phyloP scores from a whole-genome alignment of 2,888 invertebrate genomes.

The Sphinx pinastri region DNA sequence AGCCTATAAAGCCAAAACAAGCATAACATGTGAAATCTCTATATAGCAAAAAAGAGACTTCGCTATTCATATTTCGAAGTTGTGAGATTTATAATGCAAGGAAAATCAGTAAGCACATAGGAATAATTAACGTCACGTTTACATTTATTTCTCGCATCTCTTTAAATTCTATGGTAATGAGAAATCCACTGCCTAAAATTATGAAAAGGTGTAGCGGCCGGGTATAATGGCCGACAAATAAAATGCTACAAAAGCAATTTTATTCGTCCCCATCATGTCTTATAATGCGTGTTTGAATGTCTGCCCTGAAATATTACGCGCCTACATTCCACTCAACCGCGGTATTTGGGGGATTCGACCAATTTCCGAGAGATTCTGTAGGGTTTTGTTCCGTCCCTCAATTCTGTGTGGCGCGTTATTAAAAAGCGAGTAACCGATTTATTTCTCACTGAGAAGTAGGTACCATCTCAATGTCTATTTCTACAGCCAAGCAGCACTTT shows the following conservation, averaged over 20 bases:
- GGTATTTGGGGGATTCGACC: slow-evolving; percentile 13
- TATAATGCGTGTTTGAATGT: neutral
- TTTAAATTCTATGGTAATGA: neutral
- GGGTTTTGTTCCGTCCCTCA: neutral
- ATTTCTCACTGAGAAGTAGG: neutral
- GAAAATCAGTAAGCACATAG: no score
- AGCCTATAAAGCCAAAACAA: no score
- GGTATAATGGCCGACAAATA: slow-evolving; percentile 1
- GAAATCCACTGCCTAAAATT: neutral
- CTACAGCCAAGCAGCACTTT: no score
- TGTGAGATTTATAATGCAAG: no score
- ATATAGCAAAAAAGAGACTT: no score
- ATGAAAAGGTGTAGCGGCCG: neutral
- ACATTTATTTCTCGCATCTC: no score
- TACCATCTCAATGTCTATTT: no score
- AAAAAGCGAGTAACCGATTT: neutral
- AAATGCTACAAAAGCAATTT: slow-evolving; percentile 11
- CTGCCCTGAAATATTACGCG: slow-evolving; percentile 4
- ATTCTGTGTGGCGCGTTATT: neutral
- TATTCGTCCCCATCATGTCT: neutral
- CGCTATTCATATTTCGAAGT: no score
- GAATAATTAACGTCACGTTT: no score
- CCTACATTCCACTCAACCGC: slow-evolving; percentile 11
- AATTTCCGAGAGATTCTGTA: slow-evolving; percentile 16
- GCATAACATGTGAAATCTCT: no score